Conservation (phyloP, 2,888 invertebrate genomes). For the Xanthorhoe spadicearia region DNA sequence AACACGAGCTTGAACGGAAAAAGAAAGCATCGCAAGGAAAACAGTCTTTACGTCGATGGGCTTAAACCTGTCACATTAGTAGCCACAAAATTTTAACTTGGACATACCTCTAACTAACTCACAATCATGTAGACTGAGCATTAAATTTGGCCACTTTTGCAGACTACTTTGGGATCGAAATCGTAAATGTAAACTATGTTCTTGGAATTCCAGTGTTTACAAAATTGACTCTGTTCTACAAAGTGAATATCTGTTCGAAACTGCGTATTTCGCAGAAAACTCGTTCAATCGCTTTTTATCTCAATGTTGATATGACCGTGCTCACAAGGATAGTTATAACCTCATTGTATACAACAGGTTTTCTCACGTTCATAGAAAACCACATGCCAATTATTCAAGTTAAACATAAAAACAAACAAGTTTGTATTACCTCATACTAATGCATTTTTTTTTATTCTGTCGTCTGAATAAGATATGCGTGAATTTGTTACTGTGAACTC, state of each 20-base stretch:
- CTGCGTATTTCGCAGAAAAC: constrained; percentile 36
- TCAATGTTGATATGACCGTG: constrained; percentile 49
- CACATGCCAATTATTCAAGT: constrained; percentile 31
- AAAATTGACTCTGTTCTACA: no score
- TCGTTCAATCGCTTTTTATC: constrained; percentile 49
- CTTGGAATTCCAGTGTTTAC: no score
- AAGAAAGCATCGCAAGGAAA: no score
- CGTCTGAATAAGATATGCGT: neutral
- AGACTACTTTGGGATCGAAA: neutral
- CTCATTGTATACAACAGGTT: constrained; percentile 57
- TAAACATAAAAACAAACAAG: constrained; percentile 20
- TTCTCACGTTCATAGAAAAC: constrained; percentile 49
- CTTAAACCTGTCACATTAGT: no score
- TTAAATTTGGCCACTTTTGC: neutral
- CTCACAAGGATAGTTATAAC: constrained; percentile 68
- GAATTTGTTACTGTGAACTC: neutral
- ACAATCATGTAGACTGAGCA: no score
- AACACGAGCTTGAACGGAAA: no score
- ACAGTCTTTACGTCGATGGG: no score
- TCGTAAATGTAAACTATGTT: neutral
- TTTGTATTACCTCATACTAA: neutral
- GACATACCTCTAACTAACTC: no score
- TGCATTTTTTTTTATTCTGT: neutral
- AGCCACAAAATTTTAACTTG: no score
- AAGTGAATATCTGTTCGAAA: constrained; percentile 1